A percentile compares a stretch with the other conserved stretches of the same genome.
These are phyloP conservation scores for Diachasmimorpha longicaudata DNA, from an alignment of 1,140 invertebrate genomes.

Conservation along the genomic window DNA sequence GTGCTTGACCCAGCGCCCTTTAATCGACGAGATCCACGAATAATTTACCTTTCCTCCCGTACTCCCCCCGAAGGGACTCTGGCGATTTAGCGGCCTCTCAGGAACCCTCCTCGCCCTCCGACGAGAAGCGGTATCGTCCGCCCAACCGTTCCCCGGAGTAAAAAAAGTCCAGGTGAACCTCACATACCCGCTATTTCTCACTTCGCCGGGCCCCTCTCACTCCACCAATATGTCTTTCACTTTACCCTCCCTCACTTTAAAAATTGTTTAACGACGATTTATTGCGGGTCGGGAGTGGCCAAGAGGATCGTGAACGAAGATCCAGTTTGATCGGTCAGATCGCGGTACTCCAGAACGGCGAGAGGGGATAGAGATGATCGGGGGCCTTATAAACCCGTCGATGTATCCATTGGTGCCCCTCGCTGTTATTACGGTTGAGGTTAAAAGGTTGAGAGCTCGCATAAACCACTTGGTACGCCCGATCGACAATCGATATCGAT, in stretches of 20 bases:
- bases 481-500: slow-evolving; percentile 31
- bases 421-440: slow-evolving; percentile 28
- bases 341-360: neutral
- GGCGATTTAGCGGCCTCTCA: slow-evolving; percentile 25
- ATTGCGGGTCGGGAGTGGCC: slow-evolving; percentile 11
- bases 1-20: slow-evolving; percentile 35
- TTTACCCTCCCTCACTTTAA: slow-evolving; percentile 11
- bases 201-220: neutral
- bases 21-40: slow-evolving; percentile 41
- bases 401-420: slow-evolving; percentile 15
- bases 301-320: slow-evolving; percentile 6
- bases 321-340: slow-evolving; percentile 32
- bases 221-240: slow-evolving; percentile 8
- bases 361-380: neutral
- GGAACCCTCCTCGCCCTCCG: neutral
- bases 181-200: neutral
- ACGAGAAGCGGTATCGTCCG: slow-evolving; percentile 17
- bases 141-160: neutral
- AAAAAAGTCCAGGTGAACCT: slow-evolving; percentile 1
- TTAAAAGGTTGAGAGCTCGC: slow-evolving; percentile 30
- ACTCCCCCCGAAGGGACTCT: slow-evolving; percentile 32
- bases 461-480: slow-evolving; percentile 31
- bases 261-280: slow-evolving; percentile 16
- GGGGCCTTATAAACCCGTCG: neutral
- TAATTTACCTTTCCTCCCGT: slow-evolving; percentile 40